These are phyloP conservation scores for Cepaea hortensis DNA, from an alignment of 2,888 invertebrate species.

Conservation along the genomic window DNA sequence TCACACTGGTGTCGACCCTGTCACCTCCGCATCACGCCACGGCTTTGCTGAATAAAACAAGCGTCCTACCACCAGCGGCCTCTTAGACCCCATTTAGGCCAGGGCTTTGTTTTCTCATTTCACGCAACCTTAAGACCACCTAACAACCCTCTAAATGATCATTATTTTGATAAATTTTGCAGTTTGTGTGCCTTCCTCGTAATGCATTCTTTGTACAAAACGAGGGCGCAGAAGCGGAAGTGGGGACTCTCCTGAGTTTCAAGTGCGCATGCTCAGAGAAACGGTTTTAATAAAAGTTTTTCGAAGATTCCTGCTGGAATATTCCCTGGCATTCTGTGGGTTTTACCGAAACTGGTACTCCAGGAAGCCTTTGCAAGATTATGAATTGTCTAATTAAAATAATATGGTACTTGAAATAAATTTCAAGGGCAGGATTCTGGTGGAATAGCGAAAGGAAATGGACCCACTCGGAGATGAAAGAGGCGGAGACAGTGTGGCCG, in stretches of 20 bases:
- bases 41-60: too few relatives aligned
- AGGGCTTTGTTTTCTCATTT: too few relatives aligned
- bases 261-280: constrained; percentile 1
- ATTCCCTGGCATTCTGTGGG: not conserved
- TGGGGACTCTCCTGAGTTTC: not conserved
- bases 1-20: too few relatives aligned
- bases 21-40: too few relatives aligned
- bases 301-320: not conserved
- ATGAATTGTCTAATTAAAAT: constrained; percentile 24
- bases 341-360: constrained; percentile 1
- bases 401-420: not conserved
- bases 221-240: not conserved
- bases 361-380: constrained; percentile 15
- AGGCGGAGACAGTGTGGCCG: not conserved
- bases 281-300: not conserved
- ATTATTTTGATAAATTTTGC: not conserved
- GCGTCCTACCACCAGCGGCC: too few relatives aligned
- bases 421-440: not conserved
- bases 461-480: not conserved
- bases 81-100: too few relatives aligned
- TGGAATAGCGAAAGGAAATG: not conserved
- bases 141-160: too few relatives aligned
- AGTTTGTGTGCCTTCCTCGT: not conserved
- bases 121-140: too few relatives aligned
- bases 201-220: not conserved